Evolutionary conservation across 2,113 vertebrate species (phyloP).

Genomic region (Taxidea taxus): DNA sequence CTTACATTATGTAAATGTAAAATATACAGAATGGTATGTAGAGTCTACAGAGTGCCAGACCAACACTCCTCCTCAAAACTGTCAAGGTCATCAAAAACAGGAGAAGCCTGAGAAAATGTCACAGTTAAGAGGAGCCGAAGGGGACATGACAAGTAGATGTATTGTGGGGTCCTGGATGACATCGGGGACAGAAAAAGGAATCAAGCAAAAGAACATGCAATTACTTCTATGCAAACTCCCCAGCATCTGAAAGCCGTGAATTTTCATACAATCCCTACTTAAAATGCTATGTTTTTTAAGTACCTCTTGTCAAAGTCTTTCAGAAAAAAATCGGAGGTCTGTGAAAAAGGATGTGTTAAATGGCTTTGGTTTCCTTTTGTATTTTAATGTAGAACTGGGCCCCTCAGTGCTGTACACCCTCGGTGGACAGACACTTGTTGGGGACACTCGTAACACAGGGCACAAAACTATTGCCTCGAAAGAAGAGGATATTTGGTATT

Average conservation of each 20-base stretch:
- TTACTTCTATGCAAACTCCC: background rate
- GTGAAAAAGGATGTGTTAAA: background rate
- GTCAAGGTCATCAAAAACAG: background rate
- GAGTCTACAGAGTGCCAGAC: background rate
- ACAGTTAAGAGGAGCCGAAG: background rate
- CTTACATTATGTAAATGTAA: background rate
- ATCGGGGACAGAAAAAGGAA: background rate
- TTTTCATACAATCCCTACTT: background rate
- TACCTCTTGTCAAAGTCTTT: background rate
- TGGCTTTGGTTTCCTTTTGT: background rate
- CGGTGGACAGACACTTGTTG: no score
- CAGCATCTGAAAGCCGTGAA: no score
- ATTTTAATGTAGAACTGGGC: background rate
- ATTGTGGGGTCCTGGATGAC: no score
- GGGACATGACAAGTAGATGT: background rate
- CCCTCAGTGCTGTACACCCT: accelerated
- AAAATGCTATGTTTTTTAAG: background rate
- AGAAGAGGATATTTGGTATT: background rate
- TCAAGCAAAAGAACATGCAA: background rate
- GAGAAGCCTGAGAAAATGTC: background rate
- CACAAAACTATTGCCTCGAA: background rate
- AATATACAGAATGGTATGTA: background rate
- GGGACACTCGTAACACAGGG: accelerated
- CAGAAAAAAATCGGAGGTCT: background rate
- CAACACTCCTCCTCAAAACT: background rate